phyloP scores from a whole-genome alignment of 2,797 vertebrate species.

The Chelon labrosus region DNA sequence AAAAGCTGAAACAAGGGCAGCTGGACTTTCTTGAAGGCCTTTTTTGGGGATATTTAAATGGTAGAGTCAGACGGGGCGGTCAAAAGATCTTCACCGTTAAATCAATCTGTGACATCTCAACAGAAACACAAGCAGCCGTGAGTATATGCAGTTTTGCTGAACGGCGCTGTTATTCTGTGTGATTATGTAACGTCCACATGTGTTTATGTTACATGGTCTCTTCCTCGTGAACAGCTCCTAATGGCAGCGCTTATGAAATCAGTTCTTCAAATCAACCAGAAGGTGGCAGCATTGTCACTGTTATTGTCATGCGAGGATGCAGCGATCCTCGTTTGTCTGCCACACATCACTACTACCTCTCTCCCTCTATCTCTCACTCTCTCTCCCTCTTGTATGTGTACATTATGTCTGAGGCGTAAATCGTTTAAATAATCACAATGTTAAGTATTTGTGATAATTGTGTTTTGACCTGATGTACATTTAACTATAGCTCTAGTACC shows the following conservation, averaged over 20 bases:
- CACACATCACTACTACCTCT: constrained; percentile 6
- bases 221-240: not conserved
- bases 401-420: constrained; percentile 9
- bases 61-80: not conserved
- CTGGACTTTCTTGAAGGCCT: too few relatives aligned
- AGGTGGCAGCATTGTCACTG: constrained; percentile 77
- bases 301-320: constrained; percentile 28
- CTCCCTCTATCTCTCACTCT: constrained; percentile 7
- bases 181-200: not conserved
- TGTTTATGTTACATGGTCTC: not conserved
- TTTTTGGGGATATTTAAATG: not conserved
- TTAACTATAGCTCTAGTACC: not conserved
- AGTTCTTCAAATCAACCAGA: constrained; percentile 55
- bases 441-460: not conserved
- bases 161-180: not conserved
- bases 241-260: not conserved
- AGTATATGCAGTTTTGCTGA: not conserved
- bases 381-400: constrained; percentile 24
- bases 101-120: constrained; percentile 6
- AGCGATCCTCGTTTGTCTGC: constrained; percentile 15
- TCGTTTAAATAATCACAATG: not conserved
- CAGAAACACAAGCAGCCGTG: not conserved
- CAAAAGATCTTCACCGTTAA: not conserved
- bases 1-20: too few relatives aligned
- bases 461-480: constrained; percentile 11